Conservation (phyloP, 2,888 invertebrate species). For the Erebia aethiops region DNA sequence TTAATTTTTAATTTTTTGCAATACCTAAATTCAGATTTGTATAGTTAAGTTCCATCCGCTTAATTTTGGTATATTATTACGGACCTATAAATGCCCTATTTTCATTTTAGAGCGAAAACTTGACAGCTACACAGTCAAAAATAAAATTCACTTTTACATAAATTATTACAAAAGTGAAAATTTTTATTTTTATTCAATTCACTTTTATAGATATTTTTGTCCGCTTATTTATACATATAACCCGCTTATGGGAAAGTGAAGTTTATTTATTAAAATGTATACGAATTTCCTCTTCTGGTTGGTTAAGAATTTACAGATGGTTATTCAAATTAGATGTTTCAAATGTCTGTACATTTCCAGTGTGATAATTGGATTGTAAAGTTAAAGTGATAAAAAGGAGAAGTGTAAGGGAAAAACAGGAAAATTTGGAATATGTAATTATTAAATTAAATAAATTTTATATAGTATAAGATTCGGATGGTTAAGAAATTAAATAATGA, state of each 20-base stretch:
- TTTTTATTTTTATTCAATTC: constrained; percentile 2
- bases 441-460: not conserved
- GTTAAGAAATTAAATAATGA: not conserved
- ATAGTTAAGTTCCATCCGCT: too few species aligned
- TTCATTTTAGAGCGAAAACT: constrained; percentile 37
- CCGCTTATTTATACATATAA: not conserved
- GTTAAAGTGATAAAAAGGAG: not conserved
- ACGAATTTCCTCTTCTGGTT: not conserved
- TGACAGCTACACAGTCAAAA: not conserved
- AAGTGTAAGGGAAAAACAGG: not conserved
- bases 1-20: too few species aligned
- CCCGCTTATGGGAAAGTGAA: not conserved
- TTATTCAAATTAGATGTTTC: constrained; percentile 7
- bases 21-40: too few species aligned
- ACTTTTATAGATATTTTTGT: constrained; percentile 9
- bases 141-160: constrained; percentile 7
- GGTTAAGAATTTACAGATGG: not conserved
- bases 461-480: not conserved
- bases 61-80: constrained; percentile 5
- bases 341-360: constrained; percentile 1
- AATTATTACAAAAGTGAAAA: not conserved
- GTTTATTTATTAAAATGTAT: not conserved
- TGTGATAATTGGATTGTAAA: constrained; percentile 17
- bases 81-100: constrained; percentile 5
- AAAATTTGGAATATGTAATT: constrained; percentile 10